phyloP scores from a whole-genome alignment of 2,113 vertebrate species.

The Aphyosemion australe region DNA sequence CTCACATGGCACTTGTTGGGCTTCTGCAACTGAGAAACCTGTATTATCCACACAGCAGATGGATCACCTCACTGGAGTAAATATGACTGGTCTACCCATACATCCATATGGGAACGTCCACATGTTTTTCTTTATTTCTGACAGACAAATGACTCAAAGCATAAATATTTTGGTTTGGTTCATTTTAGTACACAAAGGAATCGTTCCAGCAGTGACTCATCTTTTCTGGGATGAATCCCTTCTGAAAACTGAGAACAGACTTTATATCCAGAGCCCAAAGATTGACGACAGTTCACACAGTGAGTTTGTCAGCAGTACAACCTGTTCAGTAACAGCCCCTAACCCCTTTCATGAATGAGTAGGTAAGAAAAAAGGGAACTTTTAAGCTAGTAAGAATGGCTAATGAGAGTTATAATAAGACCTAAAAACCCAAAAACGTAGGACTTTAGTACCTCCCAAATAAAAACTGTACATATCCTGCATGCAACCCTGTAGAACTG shows the following conservation, averaged over 20 bases:
- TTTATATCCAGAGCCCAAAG: slow-evolving; percentile 27
- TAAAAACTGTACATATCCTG: no score
- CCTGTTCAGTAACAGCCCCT: no score
- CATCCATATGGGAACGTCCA: neutral
- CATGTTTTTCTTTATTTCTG: slow-evolving; percentile 23
- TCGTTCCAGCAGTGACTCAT: slow-evolving; percentile 67
- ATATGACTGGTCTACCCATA: no score
- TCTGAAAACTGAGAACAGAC: slow-evolving; percentile 62
- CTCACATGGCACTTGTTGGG: neutral
- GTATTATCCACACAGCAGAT: no score
- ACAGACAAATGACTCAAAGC: slow-evolving; percentile 58
- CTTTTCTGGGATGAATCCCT: slow-evolving; percentile 56
- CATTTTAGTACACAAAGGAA: slow-evolving; percentile 38
- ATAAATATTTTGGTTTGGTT: slow-evolving; percentile 57
- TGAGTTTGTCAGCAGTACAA: neutral
- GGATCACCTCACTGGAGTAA: neutral
- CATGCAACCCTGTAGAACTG: neutral
- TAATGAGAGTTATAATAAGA: no score
- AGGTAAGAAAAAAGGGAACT: no score
- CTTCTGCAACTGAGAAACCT: neutral
- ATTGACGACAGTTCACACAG: slow-evolving; percentile 25
- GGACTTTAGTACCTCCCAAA: no score
- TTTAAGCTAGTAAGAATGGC: no score
- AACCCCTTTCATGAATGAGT: no score
- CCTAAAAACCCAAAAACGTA: no score